A percentile compares a stretch with the other conserved stretches of the same genome.
phyloP scores from a whole-genome alignment of 2,797 vertebrate species.

The Spinibarbus caldwelli region DNA sequence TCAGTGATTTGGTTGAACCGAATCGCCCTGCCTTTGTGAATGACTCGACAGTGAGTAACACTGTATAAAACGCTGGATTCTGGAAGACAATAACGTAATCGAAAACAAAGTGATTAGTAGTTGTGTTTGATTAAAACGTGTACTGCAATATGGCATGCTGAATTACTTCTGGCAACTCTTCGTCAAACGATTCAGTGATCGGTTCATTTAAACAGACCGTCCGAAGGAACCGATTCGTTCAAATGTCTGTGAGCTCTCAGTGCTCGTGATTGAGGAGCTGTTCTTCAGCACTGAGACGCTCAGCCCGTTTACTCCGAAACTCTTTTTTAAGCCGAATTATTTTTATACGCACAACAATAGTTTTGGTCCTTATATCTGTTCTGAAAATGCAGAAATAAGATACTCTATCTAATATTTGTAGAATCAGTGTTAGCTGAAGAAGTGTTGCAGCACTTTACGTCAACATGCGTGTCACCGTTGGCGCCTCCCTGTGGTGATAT shows the following conservation, averaged over 20 bases:
- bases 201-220: background rate
- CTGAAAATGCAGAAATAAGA: background rate
- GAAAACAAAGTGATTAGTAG: background rate
- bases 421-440: background rate
- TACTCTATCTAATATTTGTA: background rate
- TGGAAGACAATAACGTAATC: background rate
- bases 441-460: background rate
- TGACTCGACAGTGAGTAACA: background rate
- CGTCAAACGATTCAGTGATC: background rate
- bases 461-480: background rate
- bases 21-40: background rate
- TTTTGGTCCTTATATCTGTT: background rate
- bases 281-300: background rate
- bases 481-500: conserved; percentile 18
- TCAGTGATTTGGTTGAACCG: background rate
- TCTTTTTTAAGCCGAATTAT: rapidly evolving
- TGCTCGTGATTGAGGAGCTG: background rate
- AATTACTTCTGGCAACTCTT: background rate
- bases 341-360: background rate
- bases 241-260: background rate
- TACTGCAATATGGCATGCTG: background rate
- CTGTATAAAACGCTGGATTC: background rate
- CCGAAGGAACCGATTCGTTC: background rate
- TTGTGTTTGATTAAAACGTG: background rate
- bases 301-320: too few species aligned